Conservation (phyloP, 1,140 invertebrate species). For the Dermatophagoides farinae region DNA sequence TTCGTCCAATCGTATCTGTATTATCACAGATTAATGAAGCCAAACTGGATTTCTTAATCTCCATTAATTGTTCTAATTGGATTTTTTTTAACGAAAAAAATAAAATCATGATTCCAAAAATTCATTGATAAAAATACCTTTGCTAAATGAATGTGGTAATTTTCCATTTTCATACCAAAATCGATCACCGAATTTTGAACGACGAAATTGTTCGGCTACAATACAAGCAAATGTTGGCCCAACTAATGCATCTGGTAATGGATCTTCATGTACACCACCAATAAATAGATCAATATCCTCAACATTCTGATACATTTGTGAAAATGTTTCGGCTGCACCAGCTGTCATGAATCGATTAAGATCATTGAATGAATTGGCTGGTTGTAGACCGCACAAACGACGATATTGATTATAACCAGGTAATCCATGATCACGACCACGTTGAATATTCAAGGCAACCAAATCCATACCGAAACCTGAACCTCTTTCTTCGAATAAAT, state of each 20-base stretch:
- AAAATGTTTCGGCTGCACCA: constrained; percentile 13
- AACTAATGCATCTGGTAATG: constrained; percentile 46
- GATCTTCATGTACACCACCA: constrained; percentile 37
- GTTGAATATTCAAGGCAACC: constrained; percentile 38
- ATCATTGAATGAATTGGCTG: constrained; percentile 49
- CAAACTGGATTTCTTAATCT: constrained; percentile 71
- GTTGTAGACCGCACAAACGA: constrained; percentile 49
- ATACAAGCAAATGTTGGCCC: constrained; percentile 91
- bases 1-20: constrained; percentile 36
- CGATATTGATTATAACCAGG: constrained; percentile 59
- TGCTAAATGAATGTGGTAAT: constrained; percentile 17
- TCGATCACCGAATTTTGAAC: constrained; percentile 41
- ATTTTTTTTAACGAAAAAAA: too few species aligned
- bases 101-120: too few species aligned
- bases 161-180: constrained; percentile 27
- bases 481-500: constrained; percentile 51
- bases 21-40: constrained; percentile 81
- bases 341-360: constrained; percentile 40
- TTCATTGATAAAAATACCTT: constrained; percentile 13
- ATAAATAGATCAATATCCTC: constrained; percentile 43
- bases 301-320: constrained; percentile 22
- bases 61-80: constrained; percentile 44
- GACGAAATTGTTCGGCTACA: constrained; percentile 76
- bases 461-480: constrained; percentile 32
- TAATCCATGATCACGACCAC: constrained; percentile 64